phyloP scores from a whole-genome alignment of 2,113 vertebrate genomes.

The Embiotoca jacksoni region DNA sequence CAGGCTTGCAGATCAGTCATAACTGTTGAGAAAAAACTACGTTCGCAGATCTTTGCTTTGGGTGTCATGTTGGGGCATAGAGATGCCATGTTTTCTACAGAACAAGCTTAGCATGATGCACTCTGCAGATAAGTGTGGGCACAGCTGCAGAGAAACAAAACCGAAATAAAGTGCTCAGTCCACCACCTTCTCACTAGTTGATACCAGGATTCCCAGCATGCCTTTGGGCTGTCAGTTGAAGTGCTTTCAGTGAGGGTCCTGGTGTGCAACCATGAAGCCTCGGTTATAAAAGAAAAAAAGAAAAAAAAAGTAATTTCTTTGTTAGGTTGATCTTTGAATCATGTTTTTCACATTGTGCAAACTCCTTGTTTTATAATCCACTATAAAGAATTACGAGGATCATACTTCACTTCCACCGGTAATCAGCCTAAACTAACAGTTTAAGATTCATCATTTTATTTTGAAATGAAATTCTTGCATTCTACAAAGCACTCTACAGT shows the following conservation, averaged over 20 bases:
- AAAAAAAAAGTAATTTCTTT: conserved; percentile 14
- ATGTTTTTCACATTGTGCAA: conserved; percentile 6
- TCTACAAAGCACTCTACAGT: neutral
- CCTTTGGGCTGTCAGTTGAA: conserved; percentile 25
- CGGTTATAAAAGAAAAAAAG: neutral
- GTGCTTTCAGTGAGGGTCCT: conserved; percentile 3
- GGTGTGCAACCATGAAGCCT: conserved; percentile 21
- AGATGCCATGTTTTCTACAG: conserved; percentile 23
- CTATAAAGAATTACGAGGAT: too few species aligned
- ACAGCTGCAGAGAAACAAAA: conserved; percentile 12
- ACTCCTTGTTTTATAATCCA: neutral
- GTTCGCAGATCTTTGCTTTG: conserved; percentile 30
- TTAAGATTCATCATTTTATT: too few species aligned
- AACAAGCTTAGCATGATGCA: conserved; percentile 23
- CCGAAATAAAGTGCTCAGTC: conserved; percentile 25
- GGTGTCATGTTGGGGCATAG: conserved; percentile 1
- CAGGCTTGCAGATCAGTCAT: conserved; percentile 43
- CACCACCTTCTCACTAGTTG: conserved; percentile 9
- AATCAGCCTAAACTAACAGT: too few species aligned
- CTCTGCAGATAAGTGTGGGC: conserved; percentile 23
- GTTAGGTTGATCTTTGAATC: conserved; percentile 6
- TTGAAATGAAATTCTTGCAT: neutral
- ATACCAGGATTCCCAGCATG: conserved; percentile 55
- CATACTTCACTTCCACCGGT: too few species aligned
- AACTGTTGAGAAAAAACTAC: conserved; percentile 17